These are phyloP conservation scores for Saguinus imperator DNA, from an alignment of 2,113 vertebrate species.

Conservation along the genomic window DNA sequence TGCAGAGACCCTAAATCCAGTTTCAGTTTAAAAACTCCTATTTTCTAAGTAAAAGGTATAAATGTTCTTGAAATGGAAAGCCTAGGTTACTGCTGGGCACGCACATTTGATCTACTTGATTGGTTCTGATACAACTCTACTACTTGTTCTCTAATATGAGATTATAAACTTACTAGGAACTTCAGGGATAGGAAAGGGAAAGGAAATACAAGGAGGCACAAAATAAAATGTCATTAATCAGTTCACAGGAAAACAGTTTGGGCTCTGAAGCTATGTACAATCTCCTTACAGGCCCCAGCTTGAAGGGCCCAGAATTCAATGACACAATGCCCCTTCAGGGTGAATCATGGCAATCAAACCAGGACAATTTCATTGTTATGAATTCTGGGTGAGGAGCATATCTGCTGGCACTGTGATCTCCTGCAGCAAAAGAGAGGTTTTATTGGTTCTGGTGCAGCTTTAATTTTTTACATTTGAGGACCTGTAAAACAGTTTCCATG, in stretches of 20 bases:
- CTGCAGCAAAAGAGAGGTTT: conserved; percentile 63
- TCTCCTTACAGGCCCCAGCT: neutral
- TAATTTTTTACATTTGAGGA: conserved; percentile 73
- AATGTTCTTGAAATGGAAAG: neutral
- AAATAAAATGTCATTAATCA: conserved; percentile 37
- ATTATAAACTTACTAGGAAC: conserved; percentile 6
- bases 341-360: conserved; percentile 51
- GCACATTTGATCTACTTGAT: neutral
- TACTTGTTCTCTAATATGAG: neutral
- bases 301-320: neutral
- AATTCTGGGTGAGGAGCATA: conserved; percentile 59
- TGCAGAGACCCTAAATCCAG: neutral
- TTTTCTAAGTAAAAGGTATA: conserved; percentile 29
- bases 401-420: conserved; percentile 59
- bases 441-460: conserved; percentile 73
- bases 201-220: neutral
- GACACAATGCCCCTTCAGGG: neutral
- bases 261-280: neutral
- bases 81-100: neutral
- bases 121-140: neutral
- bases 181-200: neutral
- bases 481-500: conserved; percentile 70
- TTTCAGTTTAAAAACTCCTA: conserved; percentile 22
- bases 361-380: conserved; percentile 60
- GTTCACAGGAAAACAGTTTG: neutral